These are phyloP conservation scores for Nipponia nippon DNA, from an alignment of 2,113 vertebrate genomes.

Conservation along the genomic window DNA sequence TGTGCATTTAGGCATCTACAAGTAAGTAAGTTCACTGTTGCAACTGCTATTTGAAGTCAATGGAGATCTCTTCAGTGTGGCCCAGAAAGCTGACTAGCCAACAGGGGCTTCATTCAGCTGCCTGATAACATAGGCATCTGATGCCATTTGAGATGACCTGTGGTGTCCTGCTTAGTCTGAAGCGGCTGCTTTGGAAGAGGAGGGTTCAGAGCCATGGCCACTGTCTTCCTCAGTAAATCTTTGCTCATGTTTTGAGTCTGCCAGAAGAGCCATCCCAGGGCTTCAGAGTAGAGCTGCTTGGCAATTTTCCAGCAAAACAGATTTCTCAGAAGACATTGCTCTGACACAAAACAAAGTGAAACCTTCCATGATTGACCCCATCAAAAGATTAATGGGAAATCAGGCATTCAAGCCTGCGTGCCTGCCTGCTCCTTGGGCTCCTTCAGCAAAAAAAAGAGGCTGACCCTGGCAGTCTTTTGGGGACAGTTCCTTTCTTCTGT, in stretches of 20 bases:
- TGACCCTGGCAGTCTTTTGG: background rate
- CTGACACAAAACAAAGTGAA: background rate
- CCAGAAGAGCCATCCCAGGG: background rate
- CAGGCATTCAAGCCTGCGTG: rapidly evolving
- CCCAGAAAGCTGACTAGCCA: background rate
- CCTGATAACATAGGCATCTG: background rate
- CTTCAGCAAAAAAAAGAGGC: background rate
- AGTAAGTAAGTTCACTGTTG: background rate
- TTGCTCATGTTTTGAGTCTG: background rate
- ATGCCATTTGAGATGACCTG: background rate
- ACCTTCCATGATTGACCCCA: background rate
- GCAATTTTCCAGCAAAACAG: background rate
- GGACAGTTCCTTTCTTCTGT: background rate
- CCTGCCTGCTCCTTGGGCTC: background rate
- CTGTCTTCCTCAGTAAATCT: background rate
- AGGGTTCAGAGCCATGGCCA: background rate
- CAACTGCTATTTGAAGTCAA: background rate
- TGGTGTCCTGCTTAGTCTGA: background rate
- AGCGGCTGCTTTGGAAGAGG: background rate
- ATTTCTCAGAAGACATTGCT: background rate
- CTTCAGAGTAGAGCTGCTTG: background rate
- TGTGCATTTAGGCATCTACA: background rate
- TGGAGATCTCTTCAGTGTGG: background rate
- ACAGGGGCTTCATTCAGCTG: background rate
- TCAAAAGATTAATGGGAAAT: background rate